Percentiles rank a stretch among this genome's conserved stretches.
Conservation (phyloP, 2,888 invertebrate species). For the Chesias legatella region DNA sequence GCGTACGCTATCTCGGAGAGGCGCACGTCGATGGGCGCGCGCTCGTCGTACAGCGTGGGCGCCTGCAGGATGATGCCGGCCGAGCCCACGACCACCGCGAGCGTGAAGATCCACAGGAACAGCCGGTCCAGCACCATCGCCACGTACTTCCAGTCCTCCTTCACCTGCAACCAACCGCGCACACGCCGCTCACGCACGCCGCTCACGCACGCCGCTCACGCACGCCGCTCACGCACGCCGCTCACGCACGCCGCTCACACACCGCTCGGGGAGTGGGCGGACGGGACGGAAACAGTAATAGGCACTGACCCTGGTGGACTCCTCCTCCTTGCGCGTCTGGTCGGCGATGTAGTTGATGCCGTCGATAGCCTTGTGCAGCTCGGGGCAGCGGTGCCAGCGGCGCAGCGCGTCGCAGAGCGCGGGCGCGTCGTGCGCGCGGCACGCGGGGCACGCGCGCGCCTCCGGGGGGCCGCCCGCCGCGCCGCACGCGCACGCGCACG, state of each 20-base stretch:
- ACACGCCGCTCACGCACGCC: too few relatives aligned
- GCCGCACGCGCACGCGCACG: slow-evolving; percentile 21
- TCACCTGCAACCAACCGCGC: too few relatives aligned
- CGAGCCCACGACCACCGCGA: slow-evolving; percentile 96
- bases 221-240: too few relatives aligned
- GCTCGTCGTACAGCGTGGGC: slow-evolving; percentile 95
- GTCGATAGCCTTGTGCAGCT: slow-evolving; percentile 95
- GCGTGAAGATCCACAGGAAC: slow-evolving; percentile 98
- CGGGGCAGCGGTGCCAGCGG: slow-evolving; percentile 94
- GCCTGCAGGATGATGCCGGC: slow-evolving; percentile 97
- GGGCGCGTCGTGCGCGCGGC: slow-evolving; percentile 81
- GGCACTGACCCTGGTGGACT: slow-evolving; percentile 92
- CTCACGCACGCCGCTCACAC: too few relatives aligned
- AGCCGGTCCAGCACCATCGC: slow-evolving; percentile 98
- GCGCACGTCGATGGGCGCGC: slow-evolving; percentile 92
- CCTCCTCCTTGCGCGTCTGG: slow-evolving; percentile 94
- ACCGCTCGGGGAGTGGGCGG: too few relatives aligned
- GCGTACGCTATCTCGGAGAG: slow-evolving; percentile 94
- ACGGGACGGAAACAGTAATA: too few relatives aligned
- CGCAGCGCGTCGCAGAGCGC: slow-evolving; percentile 83
- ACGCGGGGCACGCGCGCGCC: slow-evolving; percentile 46
- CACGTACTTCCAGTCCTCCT: slow-evolving; percentile 99
- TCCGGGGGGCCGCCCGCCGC: slow-evolving; percentile 40
- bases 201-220: too few relatives aligned
- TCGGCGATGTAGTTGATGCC: slow-evolving; percentile 96